Base-by-base conservation (phyloP, 1,140 invertebrate species). In the Pogonognathellus flavescens region DNA sequence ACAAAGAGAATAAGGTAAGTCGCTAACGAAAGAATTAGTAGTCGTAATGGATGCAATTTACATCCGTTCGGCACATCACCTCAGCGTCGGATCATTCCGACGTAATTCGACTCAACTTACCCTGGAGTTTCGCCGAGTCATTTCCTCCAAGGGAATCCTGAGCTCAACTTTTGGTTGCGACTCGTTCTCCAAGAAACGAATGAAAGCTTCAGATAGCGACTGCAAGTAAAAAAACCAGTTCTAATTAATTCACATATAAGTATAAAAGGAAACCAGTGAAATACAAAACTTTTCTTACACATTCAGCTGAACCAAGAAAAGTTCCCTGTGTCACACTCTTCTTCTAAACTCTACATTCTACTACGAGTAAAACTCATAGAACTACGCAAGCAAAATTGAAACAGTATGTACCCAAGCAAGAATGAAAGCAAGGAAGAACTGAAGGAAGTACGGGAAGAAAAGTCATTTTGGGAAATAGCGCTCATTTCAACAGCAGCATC, bases 111-210 rank as follows among this genome's bases (percentile, higher is more conserved):
- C 25, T 76, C 18, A 41, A 83, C 87, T 85, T 84, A 86, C 88
- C 70, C 84, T 86, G 9, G 88, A 88, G 55, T 83, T 76, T 31
- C 86, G 82, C 52, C 86, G 59, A n/a, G 86, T 84, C 22, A 89
- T 87, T 84, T 89, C 88, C 22, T 94, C 93, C 41, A 94, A 92
- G 49, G 95, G 91, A 84, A 94, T 92, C 76, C 93, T 93, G 8
- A 94, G 89, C 70, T 93, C 91, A 14, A 92, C 90, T 85, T 94
- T 93, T 0, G 95, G 95, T 87, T 93, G 93, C 0, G 96, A 97
- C 91, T 97, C 96, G 86, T 92, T 94, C 90, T 97, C 95, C 87
- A 98, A 91, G 91, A 98, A 98, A 89, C 94, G 94, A 0, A 98
- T 95, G 91, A 98, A 98, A 62, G 97, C 95, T 87, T 95, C 94